These are phyloP conservation scores for Xiphias gladius DNA, from an alignment of 2,113 vertebrate species.

Conservation along the genomic window DNA sequence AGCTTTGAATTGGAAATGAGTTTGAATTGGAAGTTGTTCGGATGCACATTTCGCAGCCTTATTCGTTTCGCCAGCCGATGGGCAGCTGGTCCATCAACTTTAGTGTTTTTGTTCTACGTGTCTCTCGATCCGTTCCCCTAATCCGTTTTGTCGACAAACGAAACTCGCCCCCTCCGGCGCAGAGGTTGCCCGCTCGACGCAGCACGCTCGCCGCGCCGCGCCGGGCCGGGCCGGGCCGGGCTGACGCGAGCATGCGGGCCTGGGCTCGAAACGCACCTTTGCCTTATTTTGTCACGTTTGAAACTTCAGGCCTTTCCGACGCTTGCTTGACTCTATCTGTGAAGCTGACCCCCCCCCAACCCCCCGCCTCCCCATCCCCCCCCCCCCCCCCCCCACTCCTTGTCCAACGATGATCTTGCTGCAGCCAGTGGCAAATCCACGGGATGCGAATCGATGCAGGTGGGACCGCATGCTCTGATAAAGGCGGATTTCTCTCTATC, in stretches of 20 bases:
- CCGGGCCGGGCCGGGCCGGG: too few relatives aligned
- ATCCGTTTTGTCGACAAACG: neutral
- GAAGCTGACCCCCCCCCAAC: neutral
- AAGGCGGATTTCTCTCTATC: conserved; percentile 47
- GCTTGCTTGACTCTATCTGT: conserved; percentile 1
- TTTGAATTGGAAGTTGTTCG: conserved; percentile 38
- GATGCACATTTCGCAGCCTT: accelerated
- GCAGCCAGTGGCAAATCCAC: conserved; percentile 54
- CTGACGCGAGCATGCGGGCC: conserved; percentile 31
- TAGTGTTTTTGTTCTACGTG: neutral
- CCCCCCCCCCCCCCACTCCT: neutral
- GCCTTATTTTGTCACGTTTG: neutral
- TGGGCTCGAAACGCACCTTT: conserved; percentile 25
- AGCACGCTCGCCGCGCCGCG: neutral
- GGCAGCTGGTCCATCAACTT: conserved; percentile 43
- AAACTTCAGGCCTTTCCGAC: conserved; percentile 20
- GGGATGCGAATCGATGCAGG: conserved; percentile 66
- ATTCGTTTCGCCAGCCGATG: neutral
- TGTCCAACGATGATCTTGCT: conserved; percentile 24
- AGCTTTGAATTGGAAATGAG: conserved; percentile 36
- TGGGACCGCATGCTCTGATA: conserved; percentile 67
- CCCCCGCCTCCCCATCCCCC: neutral
- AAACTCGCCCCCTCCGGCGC: conserved; percentile 12
- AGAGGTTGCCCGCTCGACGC: conserved; percentile 40
- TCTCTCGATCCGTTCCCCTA: too few relatives aligned